Base-by-base conservation (phyloP, 2,113 vertebrate genomes). In the Eira barbara region DNA sequence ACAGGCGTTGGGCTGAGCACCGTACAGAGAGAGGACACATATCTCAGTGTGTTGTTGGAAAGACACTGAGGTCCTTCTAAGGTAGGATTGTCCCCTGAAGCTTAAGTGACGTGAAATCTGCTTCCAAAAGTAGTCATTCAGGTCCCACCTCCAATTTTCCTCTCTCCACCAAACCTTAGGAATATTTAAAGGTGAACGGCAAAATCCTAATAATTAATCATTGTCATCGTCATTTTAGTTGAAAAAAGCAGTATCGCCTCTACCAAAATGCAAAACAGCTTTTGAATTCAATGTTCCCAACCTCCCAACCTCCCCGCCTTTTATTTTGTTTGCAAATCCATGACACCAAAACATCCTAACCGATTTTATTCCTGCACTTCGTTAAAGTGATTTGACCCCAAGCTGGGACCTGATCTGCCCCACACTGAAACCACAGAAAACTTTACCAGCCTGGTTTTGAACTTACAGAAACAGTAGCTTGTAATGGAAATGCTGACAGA, bases 401-500 rank as follows among this genome's bases (percentile, higher is more conserved):
- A 91, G 83, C 86, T 97, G 83, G 92, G 96, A 97, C 81, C 95
- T 98, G 95, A 80, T 78, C 65, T 10, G 13, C 71, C 94, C 89
- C 95, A 76, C 91, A 91, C 73, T 97, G 91, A 97, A 97, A 86
- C 96, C 92, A 17, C 84, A 90, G 97, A 97, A 96, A 98, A 97
- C 96, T 97, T 96, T 71, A 86, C 95, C 93, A 97, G 98, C 95
- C 97, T 97, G 96, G 69, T 95, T 97, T 97, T 97, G 97, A 98
- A 98, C 96, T 96, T 96, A 88, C 52, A 59, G 89, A 98, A 95
- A 98, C 57, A 95, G 94, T 71, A 96, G 86, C 94, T 98, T 97
- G 84, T 80, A 69, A 97, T 91, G 92, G 94, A 95, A 96, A 98
- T 98, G 97, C 63, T 96, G 98, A 98, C 98, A 98, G 98, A 98